A percentile compares a stretch with the other conserved stretches of the same genome.
These are phyloP conservation scores for Tipula confusa DNA, from an alignment of 2,888 invertebrate genomes.

Conservation along the genomic window DNA sequence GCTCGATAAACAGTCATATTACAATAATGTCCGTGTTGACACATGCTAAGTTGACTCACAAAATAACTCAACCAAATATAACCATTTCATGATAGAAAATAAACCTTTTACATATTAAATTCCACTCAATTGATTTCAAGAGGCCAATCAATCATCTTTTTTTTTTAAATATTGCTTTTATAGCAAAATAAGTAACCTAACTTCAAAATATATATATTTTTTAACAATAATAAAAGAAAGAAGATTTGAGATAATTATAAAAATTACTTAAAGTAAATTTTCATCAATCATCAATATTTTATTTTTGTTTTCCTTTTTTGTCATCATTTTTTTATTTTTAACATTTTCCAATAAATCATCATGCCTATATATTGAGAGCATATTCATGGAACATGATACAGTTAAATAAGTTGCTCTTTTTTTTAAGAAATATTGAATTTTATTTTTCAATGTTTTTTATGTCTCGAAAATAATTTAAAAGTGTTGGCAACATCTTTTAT, in stretches of 20 bases:
- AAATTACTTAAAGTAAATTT: conserved; percentile 12
- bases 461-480: not conserved
- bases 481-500: not conserved
- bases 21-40: too few species aligned
- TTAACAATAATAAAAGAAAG: not conserved
- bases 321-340: not conserved
- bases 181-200: conserved; percentile 1
- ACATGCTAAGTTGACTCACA: not conserved
- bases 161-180: not conserved
- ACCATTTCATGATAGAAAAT: not conserved
- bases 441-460: not conserved
- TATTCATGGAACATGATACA: not conserved
- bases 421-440: not conserved
- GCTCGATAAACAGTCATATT: too few species aligned
- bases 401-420: not conserved
- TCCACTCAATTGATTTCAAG: not conserved
- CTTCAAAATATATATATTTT: not conserved
- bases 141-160: not conserved
- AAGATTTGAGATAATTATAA: not conserved
- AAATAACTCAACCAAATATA: not conserved
- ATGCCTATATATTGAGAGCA: not conserved
- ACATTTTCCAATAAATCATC: not conserved
- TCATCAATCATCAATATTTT: conserved; percentile 8
- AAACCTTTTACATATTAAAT: not conserved
- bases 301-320: not conserved